Evolutionary conservation across 1,140 invertebrate genomes (phyloP).

Genomic region (Macrobrachium rosenbergii): DNA sequence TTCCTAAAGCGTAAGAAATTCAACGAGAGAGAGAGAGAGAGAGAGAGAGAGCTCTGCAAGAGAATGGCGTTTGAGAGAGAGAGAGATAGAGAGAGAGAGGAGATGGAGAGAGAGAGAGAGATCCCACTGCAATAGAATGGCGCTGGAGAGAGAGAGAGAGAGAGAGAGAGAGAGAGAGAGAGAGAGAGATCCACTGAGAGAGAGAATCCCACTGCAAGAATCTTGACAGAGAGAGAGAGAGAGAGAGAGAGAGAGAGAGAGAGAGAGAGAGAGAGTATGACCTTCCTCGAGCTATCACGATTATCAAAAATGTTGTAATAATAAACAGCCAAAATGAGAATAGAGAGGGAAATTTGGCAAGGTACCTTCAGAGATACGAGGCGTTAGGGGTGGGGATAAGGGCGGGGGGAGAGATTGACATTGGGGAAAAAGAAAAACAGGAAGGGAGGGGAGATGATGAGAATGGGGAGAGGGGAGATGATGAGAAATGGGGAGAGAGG

Average conservation of each 20-base stretch:
- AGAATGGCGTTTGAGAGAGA: too few relatives aligned
- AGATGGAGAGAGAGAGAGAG: too few relatives aligned
- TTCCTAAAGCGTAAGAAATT: too few relatives aligned
- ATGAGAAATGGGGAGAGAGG: slow-evolving; percentile 8
- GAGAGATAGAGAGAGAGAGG: background rate
- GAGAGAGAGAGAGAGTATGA: too few relatives aligned
- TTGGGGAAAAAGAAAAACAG: background rate
- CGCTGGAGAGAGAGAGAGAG: background rate
- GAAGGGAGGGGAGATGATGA: background rate
- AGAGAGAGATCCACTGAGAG: background rate
- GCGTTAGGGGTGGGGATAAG: background rate
- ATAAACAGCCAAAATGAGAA: too few relatives aligned
- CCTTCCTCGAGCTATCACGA: too few relatives aligned
- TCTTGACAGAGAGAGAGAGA: background rate
- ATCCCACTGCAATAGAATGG: background rate
- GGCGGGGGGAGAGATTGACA: background rate
- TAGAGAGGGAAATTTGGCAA: background rate
- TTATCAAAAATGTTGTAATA: too few relatives aligned
- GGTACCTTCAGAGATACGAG: background rate
- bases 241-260: too few relatives aligned
- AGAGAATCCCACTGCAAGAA: background rate
- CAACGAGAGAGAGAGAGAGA: too few relatives aligned
- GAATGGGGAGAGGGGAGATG: background rate
- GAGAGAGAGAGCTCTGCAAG: too few relatives aligned
- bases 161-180: background rate